These are phyloP conservation scores for Prosapia bicincta DNA, from an alignment of 2,888 invertebrate genomes.

Conservation along the genomic window DNA sequence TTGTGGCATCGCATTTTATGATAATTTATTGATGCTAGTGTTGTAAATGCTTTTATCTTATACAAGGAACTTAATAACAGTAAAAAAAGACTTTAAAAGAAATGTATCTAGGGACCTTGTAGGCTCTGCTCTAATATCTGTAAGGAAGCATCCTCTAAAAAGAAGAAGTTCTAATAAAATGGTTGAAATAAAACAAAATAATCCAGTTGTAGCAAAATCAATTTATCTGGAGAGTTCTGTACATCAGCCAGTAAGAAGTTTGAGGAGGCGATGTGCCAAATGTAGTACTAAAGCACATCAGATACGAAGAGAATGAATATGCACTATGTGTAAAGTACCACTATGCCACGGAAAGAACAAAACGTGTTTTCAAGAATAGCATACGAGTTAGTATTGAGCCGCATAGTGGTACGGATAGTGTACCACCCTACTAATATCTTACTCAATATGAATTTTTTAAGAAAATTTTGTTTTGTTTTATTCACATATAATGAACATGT, in stretches of 20 bases:
- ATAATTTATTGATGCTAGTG: constrained; percentile 38
- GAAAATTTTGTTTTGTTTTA: no score
- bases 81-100: not conserved
- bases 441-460: no score
- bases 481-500: no score
- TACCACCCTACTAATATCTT: no score
- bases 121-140: not conserved
- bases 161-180: no score
- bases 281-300: constrained; percentile 3
- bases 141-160: not conserved
- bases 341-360: not conserved
- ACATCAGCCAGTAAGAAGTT: constrained; percentile 8
- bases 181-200: not conserved
- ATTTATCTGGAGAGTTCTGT: not conserved
- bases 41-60: constrained; percentile 33
- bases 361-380: no score
- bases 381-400: no score
- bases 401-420: no score
- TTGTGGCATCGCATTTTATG: constrained; percentile 40
- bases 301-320: not conserved
- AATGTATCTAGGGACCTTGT: no score
- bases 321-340: not conserved
- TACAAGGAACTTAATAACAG: not conserved
- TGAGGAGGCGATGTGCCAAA: not conserved
- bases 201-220: not conserved